A percentile compares a stretch with the other conserved stretches of the same genome.
Evolutionary conservation across 2,888 invertebrate species (phyloP).

Genomic region (Polymixis lichenea): DNA sequence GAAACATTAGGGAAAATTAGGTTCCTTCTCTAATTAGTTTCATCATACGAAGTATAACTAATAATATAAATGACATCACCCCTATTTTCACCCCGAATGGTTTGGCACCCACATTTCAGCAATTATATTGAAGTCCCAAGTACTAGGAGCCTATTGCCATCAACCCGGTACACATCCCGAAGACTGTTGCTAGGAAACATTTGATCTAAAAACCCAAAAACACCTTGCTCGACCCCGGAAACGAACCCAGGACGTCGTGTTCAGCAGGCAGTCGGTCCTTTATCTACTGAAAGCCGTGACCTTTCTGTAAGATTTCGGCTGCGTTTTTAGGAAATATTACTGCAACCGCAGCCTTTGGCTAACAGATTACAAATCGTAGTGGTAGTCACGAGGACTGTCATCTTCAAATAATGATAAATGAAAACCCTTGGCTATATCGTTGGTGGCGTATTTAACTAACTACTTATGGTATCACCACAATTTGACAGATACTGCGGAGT

Average conservation of each 20-base stretch:
- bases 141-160: neutral
- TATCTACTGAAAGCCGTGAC: neutral
- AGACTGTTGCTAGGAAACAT: neutral
- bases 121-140: neutral
- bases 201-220: neutral
- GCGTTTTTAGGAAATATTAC: conserved; percentile 13
- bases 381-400: neutral
- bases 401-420: neutral
- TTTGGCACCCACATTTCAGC: no score
- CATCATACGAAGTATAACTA: no score
- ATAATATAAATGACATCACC: no score
- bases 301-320: neutral
- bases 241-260: neutral
- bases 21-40: neutral
- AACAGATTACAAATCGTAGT: conserved; percentile 17
- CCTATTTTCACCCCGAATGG: no score
- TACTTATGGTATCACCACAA: neutral
- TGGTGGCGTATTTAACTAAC: neutral
- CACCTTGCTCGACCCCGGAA: neutral
- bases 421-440: no score
- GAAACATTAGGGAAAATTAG: neutral
- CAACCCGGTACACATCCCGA: neutral
- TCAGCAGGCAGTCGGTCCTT: neutral
- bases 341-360: conserved; percentile 4
- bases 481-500: no score